These are phyloP conservation scores for Drosophila virilis DNA, from an alignment of 1,140 invertebrate genomes.

Conservation along the genomic window DNA sequence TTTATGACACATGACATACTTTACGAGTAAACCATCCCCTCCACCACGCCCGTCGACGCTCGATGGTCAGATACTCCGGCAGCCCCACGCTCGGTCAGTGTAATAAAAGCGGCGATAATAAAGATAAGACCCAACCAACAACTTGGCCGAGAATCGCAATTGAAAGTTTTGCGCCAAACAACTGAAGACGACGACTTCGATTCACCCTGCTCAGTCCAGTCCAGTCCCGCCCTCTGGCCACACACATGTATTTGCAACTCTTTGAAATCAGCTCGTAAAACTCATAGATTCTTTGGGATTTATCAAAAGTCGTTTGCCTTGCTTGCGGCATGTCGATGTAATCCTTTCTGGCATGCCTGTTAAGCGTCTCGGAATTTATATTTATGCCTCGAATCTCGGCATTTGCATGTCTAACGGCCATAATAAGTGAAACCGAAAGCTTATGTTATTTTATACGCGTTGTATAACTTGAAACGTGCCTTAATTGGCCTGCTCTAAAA, in stretches of 20 bases:
- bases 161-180: constrained; percentile 69
- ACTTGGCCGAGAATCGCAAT: constrained; percentile 70
- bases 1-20: constrained; percentile 82
- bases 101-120: constrained; percentile 76
- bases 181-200: constrained; percentile 49
- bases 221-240: background rate
- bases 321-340: background rate
- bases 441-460: background rate
- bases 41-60: background rate
- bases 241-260: constrained; percentile 56
- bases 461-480: background rate
- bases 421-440: background rate
- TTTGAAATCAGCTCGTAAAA: constrained; percentile 74
- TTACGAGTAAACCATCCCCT: constrained; percentile 49
- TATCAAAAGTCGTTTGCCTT: constrained; percentile 60
- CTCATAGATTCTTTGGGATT: constrained; percentile 60
- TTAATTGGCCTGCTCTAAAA: background rate
- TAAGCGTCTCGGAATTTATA: background rate
- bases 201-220: background rate
- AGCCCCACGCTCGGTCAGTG: constrained; percentile 12
- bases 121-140: constrained; percentile 67
- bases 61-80: constrained; percentile 1
- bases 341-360: background rate
- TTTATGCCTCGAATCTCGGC: background rate
- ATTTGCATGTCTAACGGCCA: background rate